These are phyloP conservation scores for Pangasianodon gigas DNA, from an alignment of 2,113 vertebrate genomes.

Conservation along the genomic window DNA sequence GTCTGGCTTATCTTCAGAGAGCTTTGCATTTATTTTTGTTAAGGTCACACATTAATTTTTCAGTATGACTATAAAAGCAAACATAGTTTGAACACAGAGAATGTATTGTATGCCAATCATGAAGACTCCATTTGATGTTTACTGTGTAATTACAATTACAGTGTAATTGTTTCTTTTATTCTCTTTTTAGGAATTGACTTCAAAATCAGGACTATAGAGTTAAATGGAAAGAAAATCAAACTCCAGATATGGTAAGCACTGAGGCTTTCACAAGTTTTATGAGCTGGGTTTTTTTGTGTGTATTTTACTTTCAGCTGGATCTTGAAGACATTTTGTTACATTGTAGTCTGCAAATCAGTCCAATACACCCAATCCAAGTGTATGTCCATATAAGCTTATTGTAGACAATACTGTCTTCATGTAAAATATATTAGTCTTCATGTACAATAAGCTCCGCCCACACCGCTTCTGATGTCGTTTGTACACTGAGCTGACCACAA, in stretches of 20 bases:
- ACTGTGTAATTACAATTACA: not conserved
- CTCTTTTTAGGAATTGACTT: constrained; percentile 89
- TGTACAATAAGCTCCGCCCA: not conserved
- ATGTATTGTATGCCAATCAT: not conserved
- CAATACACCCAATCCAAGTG: not conserved
- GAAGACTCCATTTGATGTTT: not conserved
- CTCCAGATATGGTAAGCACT: constrained; percentile 93
- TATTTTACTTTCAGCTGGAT: not conserved
- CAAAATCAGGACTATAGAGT: constrained; percentile 96
- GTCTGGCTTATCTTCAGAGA: not conserved
- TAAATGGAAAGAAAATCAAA: constrained; percentile 97
- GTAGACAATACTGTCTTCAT: not conserved
- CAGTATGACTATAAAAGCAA: not conserved
- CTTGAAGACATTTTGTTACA: not conserved
- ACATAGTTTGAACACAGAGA: not conserved
- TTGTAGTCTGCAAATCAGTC: not conserved
- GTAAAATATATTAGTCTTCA: not conserved
- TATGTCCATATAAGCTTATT: not conserved
- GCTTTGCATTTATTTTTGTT: not conserved
- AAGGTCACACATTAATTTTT: not conserved
- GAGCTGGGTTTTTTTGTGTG: not conserved
- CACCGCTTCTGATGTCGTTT: not conserved
- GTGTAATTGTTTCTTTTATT: constrained; percentile 30
- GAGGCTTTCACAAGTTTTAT: not conserved
- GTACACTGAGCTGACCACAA: not conserved